Conservation (phyloP, 2,797 vertebrate genomes). For the Staurois parvus region DNA sequence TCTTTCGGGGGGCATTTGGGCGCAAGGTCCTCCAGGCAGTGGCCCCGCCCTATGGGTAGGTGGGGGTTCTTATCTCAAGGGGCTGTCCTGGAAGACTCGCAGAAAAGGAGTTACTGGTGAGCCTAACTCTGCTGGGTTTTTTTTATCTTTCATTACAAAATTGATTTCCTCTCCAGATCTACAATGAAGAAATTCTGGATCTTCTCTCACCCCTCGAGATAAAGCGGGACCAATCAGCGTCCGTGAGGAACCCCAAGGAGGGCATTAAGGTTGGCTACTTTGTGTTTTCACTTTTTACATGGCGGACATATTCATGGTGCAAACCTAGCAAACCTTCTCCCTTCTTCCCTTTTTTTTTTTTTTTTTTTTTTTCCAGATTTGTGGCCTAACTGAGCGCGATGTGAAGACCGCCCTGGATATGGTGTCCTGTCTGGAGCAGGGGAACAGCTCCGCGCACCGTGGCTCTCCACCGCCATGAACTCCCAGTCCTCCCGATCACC, state of each 20-base stretch:
- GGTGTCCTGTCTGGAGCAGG: constrained; percentile 88
- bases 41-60: too few species aligned
- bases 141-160: too few species aligned
- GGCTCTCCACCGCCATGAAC: constrained; percentile 95
- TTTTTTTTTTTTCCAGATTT: constrained; percentile 77
- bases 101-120: too few species aligned
- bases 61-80: too few species aligned
- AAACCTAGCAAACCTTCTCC: too few species aligned
- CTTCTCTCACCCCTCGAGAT: constrained; percentile 85
- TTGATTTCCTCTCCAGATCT: constrained; percentile 81
- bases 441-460: constrained; percentile 91
- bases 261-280: constrained; percentile 88
- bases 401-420: constrained; percentile 84
- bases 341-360: too few species aligned
- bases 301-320: too few species aligned
- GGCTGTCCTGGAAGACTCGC: too few species aligned
- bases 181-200: constrained; percentile 96
- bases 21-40: too few species aligned
- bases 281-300: too few species aligned
- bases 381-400: constrained; percentile 87
- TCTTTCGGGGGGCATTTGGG: too few species aligned
- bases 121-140: too few species aligned
- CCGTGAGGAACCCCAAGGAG: constrained; percentile 93
- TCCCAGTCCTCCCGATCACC: constrained; percentile 92
- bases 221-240: constrained; percentile 84